These are phyloP conservation scores for Mythimna loreyi DNA, from an alignment of 2,888 invertebrate genomes.

Conservation along the genomic window DNA sequence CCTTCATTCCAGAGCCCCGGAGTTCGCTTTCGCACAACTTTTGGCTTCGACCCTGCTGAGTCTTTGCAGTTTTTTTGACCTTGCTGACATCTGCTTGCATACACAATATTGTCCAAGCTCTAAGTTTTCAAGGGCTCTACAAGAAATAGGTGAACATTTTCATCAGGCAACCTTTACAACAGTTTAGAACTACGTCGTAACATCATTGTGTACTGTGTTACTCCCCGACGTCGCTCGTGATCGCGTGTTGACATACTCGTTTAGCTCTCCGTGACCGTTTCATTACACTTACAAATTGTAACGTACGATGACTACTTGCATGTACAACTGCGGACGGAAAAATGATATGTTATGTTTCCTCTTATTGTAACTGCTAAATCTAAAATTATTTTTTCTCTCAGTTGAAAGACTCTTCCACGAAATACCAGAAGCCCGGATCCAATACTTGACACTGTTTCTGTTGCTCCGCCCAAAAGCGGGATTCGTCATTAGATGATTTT, in stretches of 20 bases:
- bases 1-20: too few relatives aligned
- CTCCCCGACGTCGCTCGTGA: slow-evolving; percentile 29
- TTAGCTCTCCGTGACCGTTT: slow-evolving; percentile 56
- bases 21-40: too few relatives aligned
- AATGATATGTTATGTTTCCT: background rate
- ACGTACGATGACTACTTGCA: background rate
- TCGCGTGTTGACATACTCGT: slow-evolving; percentile 34
- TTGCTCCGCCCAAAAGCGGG: too few relatives aligned
- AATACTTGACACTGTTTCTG: too few relatives aligned
- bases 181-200: slow-evolving; percentile 2
- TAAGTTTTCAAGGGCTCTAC: background rate
- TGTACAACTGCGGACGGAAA: background rate
- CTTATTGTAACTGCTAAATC: background rate
- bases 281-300: slow-evolving; percentile 38
- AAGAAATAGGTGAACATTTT: background rate
- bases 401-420: too few relatives aligned
- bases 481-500: too few relatives aligned
- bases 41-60: too few relatives aligned
- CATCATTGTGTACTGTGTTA: background rate
- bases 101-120: background rate
- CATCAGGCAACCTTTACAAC: slow-evolving; percentile 1
- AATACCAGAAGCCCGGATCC: too few relatives aligned
- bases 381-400: too few relatives aligned
- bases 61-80: too few relatives aligned
- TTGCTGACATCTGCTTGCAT: too few relatives aligned